A percentile compares a stretch with the other conserved stretches of the same genome.
These are phyloP conservation scores for Periophthalmus magnuspinnatus DNA, from an alignment of 2,797 vertebrate genomes.

Conservation along the genomic window DNA sequence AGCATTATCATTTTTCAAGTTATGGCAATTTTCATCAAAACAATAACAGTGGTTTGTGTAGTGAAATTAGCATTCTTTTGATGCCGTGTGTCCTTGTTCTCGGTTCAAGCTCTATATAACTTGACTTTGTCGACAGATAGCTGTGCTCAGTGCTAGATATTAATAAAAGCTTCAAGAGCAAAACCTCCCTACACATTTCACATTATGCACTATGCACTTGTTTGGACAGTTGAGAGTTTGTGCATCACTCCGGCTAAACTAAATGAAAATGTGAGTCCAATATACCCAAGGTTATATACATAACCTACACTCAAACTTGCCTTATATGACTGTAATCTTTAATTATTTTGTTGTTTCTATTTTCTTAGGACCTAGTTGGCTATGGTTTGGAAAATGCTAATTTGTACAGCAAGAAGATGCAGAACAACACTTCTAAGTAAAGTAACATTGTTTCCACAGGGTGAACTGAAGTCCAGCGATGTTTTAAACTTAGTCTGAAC, in stretches of 20 bases:
- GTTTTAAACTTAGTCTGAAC: background rate
- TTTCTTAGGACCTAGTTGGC: background rate
- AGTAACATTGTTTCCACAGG: constrained; percentile 2
- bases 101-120: constrained; percentile 25
- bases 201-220: constrained; percentile 12
- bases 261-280: background rate
- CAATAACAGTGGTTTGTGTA: constrained; percentile 20
- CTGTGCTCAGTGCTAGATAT: background rate
- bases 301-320: background rate
- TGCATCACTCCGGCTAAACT: background rate
- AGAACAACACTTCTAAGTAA: background rate
- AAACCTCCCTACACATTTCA: constrained; percentile 16
- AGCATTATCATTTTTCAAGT: constrained; percentile 39
- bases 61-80: constrained; percentile 42
- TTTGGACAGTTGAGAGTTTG: constrained; percentile 4
- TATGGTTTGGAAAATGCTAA: background rate
- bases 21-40: constrained; percentile 41
- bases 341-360: constrained; percentile 2
- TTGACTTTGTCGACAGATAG: constrained; percentile 31
- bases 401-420: background rate
- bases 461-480: background rate
- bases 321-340: background rate
- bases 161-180: constrained; percentile 22
- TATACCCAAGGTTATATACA: background rate
- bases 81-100: constrained; percentile 38